phyloP scores from a whole-genome alignment of 2,113 vertebrate genomes.

The Fulmarus glacialis region DNA sequence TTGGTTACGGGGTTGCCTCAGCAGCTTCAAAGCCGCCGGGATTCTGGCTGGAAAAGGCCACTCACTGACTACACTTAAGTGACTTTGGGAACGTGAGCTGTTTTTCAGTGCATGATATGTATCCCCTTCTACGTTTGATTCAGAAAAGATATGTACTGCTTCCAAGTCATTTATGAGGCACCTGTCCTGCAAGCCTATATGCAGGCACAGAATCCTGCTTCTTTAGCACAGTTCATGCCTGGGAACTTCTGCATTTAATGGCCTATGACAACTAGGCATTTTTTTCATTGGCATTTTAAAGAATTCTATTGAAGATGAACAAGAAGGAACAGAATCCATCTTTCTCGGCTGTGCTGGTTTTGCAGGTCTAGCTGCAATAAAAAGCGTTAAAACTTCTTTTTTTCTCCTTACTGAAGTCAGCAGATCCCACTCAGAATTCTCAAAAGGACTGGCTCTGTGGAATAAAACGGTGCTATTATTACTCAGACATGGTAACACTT shows the following conservation, averaged over 20 bases:
- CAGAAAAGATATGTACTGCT: background rate
- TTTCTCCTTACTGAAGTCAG: background rate
- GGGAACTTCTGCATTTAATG: background rate
- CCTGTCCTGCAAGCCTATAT: background rate
- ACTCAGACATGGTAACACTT: background rate
- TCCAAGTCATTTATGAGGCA: background rate
- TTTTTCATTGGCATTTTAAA: background rate
- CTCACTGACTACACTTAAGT: background rate
- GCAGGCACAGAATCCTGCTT: background rate
- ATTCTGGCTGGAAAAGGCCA: background rate
- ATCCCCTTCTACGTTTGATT: background rate
- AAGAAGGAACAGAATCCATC: background rate
- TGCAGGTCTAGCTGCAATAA: background rate
- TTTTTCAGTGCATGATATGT: background rate
- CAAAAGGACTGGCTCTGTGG: background rate
- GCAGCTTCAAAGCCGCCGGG: background rate
- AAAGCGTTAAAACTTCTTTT: background rate
- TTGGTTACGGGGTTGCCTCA: background rate
- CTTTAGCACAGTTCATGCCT: background rate
- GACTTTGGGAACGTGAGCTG: background rate
- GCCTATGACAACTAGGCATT: background rate
- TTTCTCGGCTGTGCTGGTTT: background rate
- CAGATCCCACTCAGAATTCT: background rate
- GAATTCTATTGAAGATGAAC: background rate
- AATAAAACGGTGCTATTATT: background rate